A percentile compares a stretch with the other conserved stretches of the same genome.
Conservation (phyloP, 2,113 vertebrate genomes). For the Salvelinus namaycush region DNA sequence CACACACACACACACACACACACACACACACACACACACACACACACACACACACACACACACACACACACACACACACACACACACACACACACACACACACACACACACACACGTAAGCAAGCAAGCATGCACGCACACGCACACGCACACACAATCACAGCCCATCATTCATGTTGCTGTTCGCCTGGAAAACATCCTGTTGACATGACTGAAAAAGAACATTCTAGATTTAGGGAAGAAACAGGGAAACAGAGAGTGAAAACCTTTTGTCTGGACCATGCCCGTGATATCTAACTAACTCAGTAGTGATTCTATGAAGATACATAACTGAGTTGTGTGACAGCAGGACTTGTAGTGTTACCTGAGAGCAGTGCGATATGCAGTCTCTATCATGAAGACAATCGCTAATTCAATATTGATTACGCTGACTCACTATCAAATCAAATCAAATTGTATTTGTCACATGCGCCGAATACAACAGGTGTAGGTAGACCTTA, state of each 20-base stretch:
- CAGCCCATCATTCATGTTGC: not conserved
- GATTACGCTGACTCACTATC: too few relatives aligned
- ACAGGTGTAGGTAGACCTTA: too few relatives aligned
- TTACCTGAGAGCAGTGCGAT: too few relatives aligned
- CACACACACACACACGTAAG: not conserved
- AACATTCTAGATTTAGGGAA: not conserved
- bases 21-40: not conserved
- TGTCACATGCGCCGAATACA: too few relatives aligned
- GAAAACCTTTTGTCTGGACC: not conserved
- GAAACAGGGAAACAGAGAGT: not conserved
- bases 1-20: conserved; percentile 20
- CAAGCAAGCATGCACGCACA: not conserved
- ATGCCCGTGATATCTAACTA: not conserved
- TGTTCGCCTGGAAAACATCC: not conserved
- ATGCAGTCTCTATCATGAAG: too few relatives aligned
- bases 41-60: conserved; percentile 24
- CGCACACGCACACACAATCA: conserved; percentile 26
- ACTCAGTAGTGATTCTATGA: not conserved
- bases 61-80: conserved; percentile 26
- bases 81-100: not conserved
- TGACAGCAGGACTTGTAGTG: not conserved
- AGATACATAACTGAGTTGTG: not conserved
- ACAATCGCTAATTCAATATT: too few relatives aligned
- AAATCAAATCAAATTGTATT: too few relatives aligned
- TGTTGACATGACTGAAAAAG: not conserved